phyloP scores from a whole-genome alignment of 2,888 invertebrate genomes.

The Endomychus coccineus region DNA sequence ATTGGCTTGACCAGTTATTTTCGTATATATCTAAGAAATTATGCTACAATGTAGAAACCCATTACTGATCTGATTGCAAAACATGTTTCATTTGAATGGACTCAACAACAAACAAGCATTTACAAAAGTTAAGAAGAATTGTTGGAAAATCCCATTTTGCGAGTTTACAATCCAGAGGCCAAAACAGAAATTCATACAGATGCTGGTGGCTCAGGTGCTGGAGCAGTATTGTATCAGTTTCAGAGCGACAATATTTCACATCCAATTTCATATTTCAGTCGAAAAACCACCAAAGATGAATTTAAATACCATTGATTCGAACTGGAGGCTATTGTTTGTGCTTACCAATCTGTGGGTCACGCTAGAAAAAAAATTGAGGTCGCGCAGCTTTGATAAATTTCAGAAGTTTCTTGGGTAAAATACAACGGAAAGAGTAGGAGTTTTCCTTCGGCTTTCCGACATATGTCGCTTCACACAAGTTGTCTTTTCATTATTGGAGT shows the following conservation, averaged over 20 bases:
- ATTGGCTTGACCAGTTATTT: conserved; percentile 16
- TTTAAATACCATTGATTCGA: conserved; percentile 11
- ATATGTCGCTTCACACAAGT: no score
- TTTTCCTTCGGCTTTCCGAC: no score
- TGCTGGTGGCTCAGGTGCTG: conserved; percentile 7
- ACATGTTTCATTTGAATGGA: conserved; percentile 1
- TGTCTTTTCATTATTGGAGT: no score
- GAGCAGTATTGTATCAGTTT: conserved; percentile 11
- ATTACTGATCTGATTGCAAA: conserved; percentile 4
- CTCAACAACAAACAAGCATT: conserved; percentile 4
- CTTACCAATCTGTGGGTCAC: no score
- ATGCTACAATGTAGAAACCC: background rate
- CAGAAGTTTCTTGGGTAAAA: no score
- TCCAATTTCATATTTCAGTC: conserved; percentile 13
- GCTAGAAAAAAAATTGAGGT: no score
- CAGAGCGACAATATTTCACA: conserved; percentile 10
- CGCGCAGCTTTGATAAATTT: no score
- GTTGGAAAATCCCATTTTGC: conserved; percentile 8
- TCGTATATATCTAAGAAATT: conserved; percentile 8
- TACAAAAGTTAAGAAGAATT: conserved; percentile 5
- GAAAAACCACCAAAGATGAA: conserved; percentile 13
- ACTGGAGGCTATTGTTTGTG: conserved; percentile 13
- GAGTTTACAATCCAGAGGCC: conserved; percentile 8
- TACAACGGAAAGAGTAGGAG: conserved; percentile 16
- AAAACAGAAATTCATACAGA: conserved; percentile 15